Evolutionary conservation across 2,113 vertebrate species (phyloP).

Genomic region (Bos taurus): ARS-UCD2.0 NC_037337.1:9000001-9000500

Average conservation of each 20-base stretch:
- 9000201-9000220: neutral
- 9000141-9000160: neutral
- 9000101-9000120: neutral
- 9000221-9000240: neutral
- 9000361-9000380: neutral
- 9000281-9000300: neutral
- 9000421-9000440: neutral
- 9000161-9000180: neutral
- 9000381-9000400: neutral
- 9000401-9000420: neutral
- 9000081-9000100: neutral
- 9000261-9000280: neutral
- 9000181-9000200: neutral
- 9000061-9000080: neutral
- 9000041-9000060: neutral
- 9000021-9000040: neutral
- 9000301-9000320: neutral
- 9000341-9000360: neutral
- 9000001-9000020: neutral
- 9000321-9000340: neutral
- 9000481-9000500: neutral
- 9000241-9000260: neutral
- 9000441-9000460: neutral
- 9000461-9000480: neutral
- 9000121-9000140: neutral